Evolutionary conservation across 1,140 invertebrate species (phyloP).

Genomic region (Pinna nobilis): DNA sequence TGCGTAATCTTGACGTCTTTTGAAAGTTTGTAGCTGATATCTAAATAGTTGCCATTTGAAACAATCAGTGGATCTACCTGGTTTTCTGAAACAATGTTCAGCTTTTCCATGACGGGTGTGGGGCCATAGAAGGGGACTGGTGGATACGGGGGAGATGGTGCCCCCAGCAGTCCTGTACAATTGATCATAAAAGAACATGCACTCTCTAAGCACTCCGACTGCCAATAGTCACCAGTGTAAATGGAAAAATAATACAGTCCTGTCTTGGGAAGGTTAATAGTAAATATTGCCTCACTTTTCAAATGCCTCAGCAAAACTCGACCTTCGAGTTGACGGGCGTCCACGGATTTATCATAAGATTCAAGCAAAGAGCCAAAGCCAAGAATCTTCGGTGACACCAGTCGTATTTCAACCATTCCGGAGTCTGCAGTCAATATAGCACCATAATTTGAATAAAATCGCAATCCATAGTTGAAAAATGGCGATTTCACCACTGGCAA

Average conservation of each 20-base stretch:
- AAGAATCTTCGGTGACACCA: constrained; percentile 66
- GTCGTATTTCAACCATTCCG: constrained; percentile 68
- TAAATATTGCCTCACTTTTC: constrained; percentile 70
- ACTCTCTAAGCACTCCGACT: constrained; percentile 70
- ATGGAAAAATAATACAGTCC: constrained; percentile 71
- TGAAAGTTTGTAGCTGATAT: constrained; percentile 63
- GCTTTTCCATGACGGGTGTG: constrained; percentile 66
- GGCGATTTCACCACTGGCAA: constrained; percentile 75
- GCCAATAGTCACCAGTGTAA: constrained; percentile 69
- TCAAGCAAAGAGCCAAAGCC: constrained; percentile 67
- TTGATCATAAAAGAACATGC: constrained; percentile 69
- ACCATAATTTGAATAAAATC: constrained; percentile 67
- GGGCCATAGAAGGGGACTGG: constrained; percentile 70
- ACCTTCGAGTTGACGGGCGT: constrained; percentile 58
- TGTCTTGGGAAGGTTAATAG: constrained; percentile 62
- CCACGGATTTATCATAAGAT: constrained; percentile 60
- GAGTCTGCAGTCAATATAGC: constrained; percentile 64
- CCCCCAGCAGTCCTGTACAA: constrained; percentile 57
- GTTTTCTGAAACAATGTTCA: constrained; percentile 61
- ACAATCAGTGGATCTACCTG: constrained; percentile 67
- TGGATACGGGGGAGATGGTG: constrained; percentile 62
- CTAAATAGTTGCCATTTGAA: constrained; percentile 62
- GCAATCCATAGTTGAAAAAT: constrained; percentile 70
- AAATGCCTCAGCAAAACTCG: constrained; percentile 65
- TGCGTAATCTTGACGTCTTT: constrained; percentile 68